phyloP scores from a whole-genome alignment of 2,113 vertebrate genomes.

The Xyrauchen texanus region DNA sequence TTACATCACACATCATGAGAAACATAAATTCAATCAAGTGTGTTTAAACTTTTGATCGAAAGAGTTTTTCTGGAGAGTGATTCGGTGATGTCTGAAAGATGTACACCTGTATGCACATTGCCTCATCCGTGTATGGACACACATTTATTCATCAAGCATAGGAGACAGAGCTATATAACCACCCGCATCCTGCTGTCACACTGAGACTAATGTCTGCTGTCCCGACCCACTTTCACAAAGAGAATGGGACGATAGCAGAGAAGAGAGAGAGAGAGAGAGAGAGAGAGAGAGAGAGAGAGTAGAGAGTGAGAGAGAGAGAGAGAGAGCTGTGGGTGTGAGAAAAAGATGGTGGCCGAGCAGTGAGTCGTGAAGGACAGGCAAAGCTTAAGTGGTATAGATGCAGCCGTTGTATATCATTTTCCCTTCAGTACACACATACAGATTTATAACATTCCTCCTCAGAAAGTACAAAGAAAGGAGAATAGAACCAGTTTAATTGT shows the following conservation, averaged over 20 bases:
- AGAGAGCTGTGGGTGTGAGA: constrained; percentile 37
- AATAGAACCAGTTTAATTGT: constrained; percentile 12
- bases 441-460: constrained; percentile 69
- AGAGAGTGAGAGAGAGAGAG: constrained; percentile 36
- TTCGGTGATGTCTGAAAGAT: constrained; percentile 32
- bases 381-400: constrained; percentile 81
- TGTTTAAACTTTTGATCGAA: too few relatives aligned
- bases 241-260: constrained; percentile 1
- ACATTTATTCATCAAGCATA: constrained; percentile 60
- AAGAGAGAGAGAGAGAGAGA: background rate
- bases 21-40: too few relatives aligned
- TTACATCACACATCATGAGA: too few relatives aligned
- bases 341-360: constrained; percentile 77
- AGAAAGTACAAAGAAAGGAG: constrained; percentile 47
- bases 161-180: constrained; percentile 41
- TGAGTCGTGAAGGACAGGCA: constrained; percentile 87
- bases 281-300: background rate
- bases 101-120: constrained; percentile 55
- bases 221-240: constrained; percentile 62
- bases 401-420: constrained; percentile 91
- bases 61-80: background rate
- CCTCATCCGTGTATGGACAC: constrained; percentile 49
- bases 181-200: constrained; percentile 51
- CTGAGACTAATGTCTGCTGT: constrained; percentile 65
- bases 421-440: constrained; percentile 77